phyloP scores from a whole-genome alignment of 2,113 vertebrate species.

The Rhinolophus ferrumequinum region DNA sequence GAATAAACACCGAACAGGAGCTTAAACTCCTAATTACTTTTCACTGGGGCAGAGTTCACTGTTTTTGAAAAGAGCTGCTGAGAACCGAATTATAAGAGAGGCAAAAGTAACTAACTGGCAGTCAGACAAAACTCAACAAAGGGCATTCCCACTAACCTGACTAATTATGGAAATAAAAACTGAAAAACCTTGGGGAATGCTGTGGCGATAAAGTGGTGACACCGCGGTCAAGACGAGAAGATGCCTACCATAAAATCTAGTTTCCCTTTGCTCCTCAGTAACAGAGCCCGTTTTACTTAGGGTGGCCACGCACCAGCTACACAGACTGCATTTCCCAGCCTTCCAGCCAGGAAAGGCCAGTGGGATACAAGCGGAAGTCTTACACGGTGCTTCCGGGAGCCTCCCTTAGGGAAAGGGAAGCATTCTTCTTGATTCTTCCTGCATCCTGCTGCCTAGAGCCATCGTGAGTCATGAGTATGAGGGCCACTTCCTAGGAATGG shows the following conservation, averaged over 20 bases:
- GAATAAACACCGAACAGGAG: conserved; percentile 6
- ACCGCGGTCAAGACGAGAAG: neutral
- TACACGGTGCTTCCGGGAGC: rapidly evolving
- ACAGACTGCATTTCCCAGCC: neutral
- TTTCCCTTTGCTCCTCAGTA: neutral
- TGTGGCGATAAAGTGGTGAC: neutral
- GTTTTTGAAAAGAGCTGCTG: conserved; percentile 33
- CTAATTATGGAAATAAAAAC: neutral
- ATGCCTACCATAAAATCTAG: neutral
- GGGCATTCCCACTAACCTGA: neutral
- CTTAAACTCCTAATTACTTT: neutral
- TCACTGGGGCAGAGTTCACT: neutral
- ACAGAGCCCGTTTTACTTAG: neutral
- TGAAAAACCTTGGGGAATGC: neutral
- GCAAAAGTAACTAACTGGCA: conserved; percentile 32
- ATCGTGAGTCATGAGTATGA: neutral
- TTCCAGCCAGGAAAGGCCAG: neutral
- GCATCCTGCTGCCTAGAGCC: neutral
- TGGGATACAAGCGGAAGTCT: neutral
- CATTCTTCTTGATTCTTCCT: neutral
- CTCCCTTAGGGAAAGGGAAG: neutral
- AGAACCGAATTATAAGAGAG: neutral
- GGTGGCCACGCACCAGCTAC: neutral
- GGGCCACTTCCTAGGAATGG: neutral
- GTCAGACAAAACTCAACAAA: neutral